Evolutionary conservation across 2,113 vertebrate species (phyloP), one percentile per base, ranked within the genome.

Genomic region (Sinocyclocheilus anshuiensis): DNA sequence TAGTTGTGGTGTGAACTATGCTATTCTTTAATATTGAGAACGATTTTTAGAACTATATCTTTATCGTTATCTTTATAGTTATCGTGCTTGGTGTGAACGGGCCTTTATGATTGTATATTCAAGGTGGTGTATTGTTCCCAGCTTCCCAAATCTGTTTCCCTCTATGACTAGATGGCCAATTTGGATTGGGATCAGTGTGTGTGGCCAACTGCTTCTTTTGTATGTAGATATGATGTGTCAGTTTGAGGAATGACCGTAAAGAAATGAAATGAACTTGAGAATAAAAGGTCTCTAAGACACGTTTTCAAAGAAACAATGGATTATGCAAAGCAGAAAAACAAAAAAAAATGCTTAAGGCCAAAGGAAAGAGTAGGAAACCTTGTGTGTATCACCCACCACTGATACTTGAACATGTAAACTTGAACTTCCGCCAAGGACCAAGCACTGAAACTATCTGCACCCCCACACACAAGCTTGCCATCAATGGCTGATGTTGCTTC

Each of bases 381-480:
- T 33, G 6, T 79, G 53, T 16, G 13, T 4, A 15, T 77, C 63
- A 29, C 63, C 80, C 63, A 82, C 45, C 42, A 82, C 8, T 48
- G 59, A 77, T 63, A 39, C 77, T 18, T 39, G 29, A 80, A 80
- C 57, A 61, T 63, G 10, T 45, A 48, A 67, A 48, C n/a, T 81
- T 81, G 80, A 82, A 81, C 50, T 72, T 63, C 6, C 22, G 63
- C 85, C 79, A 65, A 81, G n/a, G 36, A 65, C 59, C 42, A 82
- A 48, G 18, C 5, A 12, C 45, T 13, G 24, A 69, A 24, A 67
- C 24, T 33, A 69, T 67, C 39, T 13, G 9, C 42, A 50, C 63
- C 80, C 61, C 39, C 80, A 33, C 63, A 29, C 16, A 53, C 7
- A 77, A 69, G 16, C 10, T 29, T 29, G 59, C 61, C 80, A 33